Percentiles rank a stretch among this genome's conserved stretches.
phyloP scores from a whole-genome alignment of 1,140 invertebrate species.

The Rhizoglyphus robini region DNA sequence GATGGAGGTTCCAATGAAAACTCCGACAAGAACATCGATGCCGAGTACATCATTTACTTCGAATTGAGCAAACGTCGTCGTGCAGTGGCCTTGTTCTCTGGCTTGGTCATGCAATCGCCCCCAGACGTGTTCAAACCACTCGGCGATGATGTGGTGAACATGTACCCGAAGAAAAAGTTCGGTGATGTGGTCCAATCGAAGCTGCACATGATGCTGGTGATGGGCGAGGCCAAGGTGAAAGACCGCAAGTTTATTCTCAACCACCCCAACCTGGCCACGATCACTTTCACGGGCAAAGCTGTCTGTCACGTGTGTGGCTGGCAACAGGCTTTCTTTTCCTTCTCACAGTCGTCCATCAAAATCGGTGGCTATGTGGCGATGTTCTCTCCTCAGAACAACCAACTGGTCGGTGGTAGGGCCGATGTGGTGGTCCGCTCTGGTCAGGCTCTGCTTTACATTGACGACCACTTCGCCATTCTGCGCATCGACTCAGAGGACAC shows the following conservation, averaged over 20 bases:
- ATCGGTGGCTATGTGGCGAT: neutral
- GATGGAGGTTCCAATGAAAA: too few relatives aligned
- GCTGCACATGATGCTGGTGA: too few relatives aligned
- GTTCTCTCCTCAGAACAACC: neutral
- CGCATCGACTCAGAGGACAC: neutral
- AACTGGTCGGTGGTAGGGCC: neutral
- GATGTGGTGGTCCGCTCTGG: neutral
- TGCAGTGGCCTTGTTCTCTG: neutral
- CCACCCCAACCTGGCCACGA: neutral
- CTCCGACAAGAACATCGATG: too few relatives aligned
- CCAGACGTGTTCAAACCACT: neutral
- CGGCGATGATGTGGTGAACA: neutral
- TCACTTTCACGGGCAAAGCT: neutral
- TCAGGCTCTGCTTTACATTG: neutral
- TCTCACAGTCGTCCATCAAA: neutral
- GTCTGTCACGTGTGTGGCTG: neutral
- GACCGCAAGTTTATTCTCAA: neutral
- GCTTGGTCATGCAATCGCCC: neutral
- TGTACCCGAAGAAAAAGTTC: neutral
- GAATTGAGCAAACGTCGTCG: neutral
- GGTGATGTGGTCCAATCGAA: too few relatives aligned
- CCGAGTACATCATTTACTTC: neutral
- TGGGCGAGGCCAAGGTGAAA: too few relatives aligned
- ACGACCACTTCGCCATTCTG: neutral
- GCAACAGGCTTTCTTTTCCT: neutral